Evolutionary conservation across 2,888 invertebrate species (phyloP).

Genomic region (Ligdia adustata): DNA sequence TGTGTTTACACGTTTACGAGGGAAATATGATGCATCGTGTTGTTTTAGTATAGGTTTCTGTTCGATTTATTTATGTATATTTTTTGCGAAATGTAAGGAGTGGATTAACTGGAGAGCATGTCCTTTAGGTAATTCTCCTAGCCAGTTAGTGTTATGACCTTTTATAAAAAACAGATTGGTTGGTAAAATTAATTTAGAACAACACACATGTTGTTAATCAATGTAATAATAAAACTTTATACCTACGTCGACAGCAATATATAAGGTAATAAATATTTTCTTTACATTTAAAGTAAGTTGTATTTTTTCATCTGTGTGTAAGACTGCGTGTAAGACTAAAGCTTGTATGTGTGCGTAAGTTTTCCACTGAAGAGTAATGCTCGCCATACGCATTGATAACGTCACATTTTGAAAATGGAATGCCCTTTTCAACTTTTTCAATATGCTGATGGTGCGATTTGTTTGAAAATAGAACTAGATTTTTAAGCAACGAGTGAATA

Average conservation of each 20-base stretch:
- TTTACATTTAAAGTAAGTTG: too few species aligned
- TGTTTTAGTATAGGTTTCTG: slow-evolving; percentile 79
- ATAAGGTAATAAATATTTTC: too few species aligned
- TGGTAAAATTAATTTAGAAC: too few species aligned
- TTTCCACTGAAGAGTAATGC: slow-evolving; percentile 69
- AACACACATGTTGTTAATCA: too few species aligned
- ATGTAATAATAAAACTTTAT: too few species aligned
- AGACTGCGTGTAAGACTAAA: slow-evolving; percentile 24
- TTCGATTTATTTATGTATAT: slow-evolving; percentile 75
- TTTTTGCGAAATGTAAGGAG: slow-evolving; percentile 65
- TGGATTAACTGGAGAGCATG: slow-evolving; percentile 51
- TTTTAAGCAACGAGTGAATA: too few species aligned
- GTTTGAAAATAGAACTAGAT: slow-evolving; percentile 20
- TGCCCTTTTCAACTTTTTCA: slow-evolving; percentile 67
- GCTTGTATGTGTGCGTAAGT: slow-evolving; percentile 53
- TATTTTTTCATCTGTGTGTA: slow-evolving; percentile 31
- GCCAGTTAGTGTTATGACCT: background rate
- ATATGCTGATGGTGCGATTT: slow-evolving; percentile 50
- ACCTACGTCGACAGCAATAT: too few species aligned
- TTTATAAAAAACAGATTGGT: too few species aligned
- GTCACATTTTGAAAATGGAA: slow-evolving; percentile 71
- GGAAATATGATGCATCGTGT: slow-evolving; percentile 82
- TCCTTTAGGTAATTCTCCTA: background rate
- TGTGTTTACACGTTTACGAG: slow-evolving; percentile 69
- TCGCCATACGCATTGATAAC: slow-evolving; percentile 54